Evolutionary conservation across 2,888 invertebrate genomes (phyloP), one percentile per base, ranked within the genome.

Genomic region (Heliconius charithonia): DNA sequence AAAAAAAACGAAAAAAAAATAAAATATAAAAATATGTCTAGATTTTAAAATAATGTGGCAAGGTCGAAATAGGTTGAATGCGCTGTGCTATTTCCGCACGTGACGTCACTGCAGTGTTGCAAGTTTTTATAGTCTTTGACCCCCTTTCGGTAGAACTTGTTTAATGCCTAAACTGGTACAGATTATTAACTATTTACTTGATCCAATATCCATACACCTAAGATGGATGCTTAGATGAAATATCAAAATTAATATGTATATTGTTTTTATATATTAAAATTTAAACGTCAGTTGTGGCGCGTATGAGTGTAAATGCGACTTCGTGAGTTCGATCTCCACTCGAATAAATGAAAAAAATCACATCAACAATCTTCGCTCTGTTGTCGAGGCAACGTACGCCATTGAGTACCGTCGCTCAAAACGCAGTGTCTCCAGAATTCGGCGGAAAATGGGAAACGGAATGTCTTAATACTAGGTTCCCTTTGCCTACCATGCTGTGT

Each of bases 101-200:
- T 83, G 82, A 83, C 83, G 83, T 83, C 83, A 83, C 77, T 82
- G 83, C 82, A 83, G 80, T 79, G 81, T 73, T 80, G 82, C 82
- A 79, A 78, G 78, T 77, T 78, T 80, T 80, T 81, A 75, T 78
- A 80, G 80, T 76, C 82, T 81, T 79, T 83, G 82, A 83, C 82
- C 82, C 82, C 77, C 76, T 78, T 82, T 79, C 78, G 71, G 75
- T 80, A 51, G 77, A 69, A 71, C 71, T 80, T 69, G 81, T 74
- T 74, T 74, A 79, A 76, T 65, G 70, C 78, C 80, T 78, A 80
- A 81, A 79, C 77, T 74, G 79, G 79, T 79, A 79, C 63, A 79
- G 76, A 75, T 78, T 81, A 79, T 79, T 79, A 78, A 81, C 45
- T 32, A 77, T 71, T 76, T 77, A 25, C 72, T 78, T 27, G 62